phyloP scores from a whole-genome alignment of 2,797 vertebrate genomes.

The Acipenser ruthenus region DNA sequence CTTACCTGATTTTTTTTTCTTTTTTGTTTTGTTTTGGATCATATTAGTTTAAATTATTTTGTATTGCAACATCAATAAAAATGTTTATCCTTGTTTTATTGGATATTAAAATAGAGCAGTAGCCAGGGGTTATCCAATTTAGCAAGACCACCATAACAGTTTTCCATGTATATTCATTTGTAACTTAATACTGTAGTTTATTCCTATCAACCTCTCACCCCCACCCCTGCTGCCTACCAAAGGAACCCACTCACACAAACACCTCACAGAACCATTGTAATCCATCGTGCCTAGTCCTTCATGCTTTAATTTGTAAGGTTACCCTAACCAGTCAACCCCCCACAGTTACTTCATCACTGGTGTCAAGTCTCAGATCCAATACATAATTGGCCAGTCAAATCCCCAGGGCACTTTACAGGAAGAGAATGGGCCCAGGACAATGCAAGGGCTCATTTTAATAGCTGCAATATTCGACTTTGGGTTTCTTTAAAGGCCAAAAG shows the following conservation, averaged over 20 bases:
- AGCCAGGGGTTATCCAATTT: constrained; percentile 55
- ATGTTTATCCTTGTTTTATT: too few species aligned
- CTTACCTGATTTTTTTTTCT: too few species aligned
- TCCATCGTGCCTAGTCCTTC: constrained; percentile 30
- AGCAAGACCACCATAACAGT: constrained; percentile 51
- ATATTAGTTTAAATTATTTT: too few species aligned
- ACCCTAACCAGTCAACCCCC: constrained; percentile 53
- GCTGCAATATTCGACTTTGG: constrained; percentile 43
- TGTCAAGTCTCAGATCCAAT: constrained; percentile 61
- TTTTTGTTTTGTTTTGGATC: too few species aligned
- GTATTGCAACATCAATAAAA: too few species aligned
- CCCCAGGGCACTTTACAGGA: constrained; percentile 51
- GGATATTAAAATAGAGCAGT: constrained; percentile 36
- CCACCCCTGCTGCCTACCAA: constrained; percentile 20
- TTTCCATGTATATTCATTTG: constrained; percentile 67
- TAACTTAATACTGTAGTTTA: constrained; percentile 63
- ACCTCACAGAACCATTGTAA: constrained; percentile 48
- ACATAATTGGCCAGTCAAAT: constrained; percentile 63
- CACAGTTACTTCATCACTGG: constrained; percentile 43
- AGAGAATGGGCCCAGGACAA: constrained; percentile 41
- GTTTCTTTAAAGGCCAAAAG: constrained; percentile 26
- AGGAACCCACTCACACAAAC: constrained; percentile 42
- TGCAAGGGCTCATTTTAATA: constrained; percentile 50
- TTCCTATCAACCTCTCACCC: constrained; percentile 34
- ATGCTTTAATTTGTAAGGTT: constrained; percentile 50